Evolutionary conservation across 2,888 invertebrate genomes (phyloP).

Genomic region (Andrena bicolor): DNA sequence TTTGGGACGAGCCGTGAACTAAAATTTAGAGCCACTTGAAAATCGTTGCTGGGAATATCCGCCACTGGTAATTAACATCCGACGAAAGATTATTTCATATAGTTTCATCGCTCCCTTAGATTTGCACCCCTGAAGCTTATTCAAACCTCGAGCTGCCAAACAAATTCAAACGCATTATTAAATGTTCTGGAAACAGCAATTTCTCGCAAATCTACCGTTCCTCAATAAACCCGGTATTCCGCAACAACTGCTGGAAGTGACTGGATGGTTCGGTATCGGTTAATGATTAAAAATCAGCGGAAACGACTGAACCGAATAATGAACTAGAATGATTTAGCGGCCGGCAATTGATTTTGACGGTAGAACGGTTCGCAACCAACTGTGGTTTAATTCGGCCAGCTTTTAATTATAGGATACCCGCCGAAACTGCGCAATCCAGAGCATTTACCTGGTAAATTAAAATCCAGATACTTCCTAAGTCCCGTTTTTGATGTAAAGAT

Average conservation of each 20-base stretch:
- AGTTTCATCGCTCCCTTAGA: neutral
- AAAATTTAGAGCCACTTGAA: constrained; percentile 11
- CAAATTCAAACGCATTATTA: neutral
- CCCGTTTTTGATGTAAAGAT: neutral
- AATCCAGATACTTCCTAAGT: neutral
- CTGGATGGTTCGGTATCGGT: constrained; percentile 11
- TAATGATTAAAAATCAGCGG: constrained; percentile 60
- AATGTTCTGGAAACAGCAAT: neutral
- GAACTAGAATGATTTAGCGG: constrained; percentile 53
- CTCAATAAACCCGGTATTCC: constrained; percentile 7
- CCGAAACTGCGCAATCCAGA: neutral
- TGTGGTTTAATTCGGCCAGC: constrained; percentile 2
- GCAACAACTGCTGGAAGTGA: no score
- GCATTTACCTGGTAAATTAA: neutral
- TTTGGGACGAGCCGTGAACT: neutral
- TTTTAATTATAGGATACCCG: constrained; percentile 34
- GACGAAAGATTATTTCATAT: neutral
- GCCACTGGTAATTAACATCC: neutral
- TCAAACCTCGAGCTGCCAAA: neutral
- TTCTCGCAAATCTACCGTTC: constrained; percentile 16
- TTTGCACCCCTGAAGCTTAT: neutral
- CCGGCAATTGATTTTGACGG: constrained; percentile 42
- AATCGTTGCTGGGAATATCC: neutral
- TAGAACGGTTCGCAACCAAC: constrained; percentile 5
- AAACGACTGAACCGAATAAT: constrained; percentile 48